A percentile compares a stretch with the other conserved stretches of the same genome.
Conservation (phyloP, 2,113 vertebrate species). For the Sclerurus mexicanus region DNA sequence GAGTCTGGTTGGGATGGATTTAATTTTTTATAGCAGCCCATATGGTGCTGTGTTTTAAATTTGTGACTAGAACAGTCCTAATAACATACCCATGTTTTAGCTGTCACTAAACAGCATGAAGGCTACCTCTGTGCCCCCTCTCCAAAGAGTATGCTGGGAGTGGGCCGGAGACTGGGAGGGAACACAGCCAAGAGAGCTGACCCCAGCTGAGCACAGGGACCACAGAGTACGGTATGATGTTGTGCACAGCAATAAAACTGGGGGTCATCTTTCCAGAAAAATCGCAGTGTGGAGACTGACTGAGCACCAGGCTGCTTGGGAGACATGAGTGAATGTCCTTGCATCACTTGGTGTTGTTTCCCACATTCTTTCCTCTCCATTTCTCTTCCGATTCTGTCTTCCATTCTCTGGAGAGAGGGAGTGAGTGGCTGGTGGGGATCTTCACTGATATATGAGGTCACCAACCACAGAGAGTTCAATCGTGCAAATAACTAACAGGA, state of each 20-base stretch:
- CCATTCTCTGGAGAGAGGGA: not conserved
- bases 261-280: not conserved
- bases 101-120: not conserved
- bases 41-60: not conserved
- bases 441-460: not conserved
- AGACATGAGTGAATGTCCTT: not conserved
- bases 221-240: rapidly evolving
- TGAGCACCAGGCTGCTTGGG: not conserved
- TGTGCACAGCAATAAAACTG: not conserved
- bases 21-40: not conserved
- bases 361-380: not conserved
- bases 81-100: not conserved
- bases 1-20: not conserved
- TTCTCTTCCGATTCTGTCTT: not conserved
- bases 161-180: not conserved
- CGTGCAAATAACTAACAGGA: not conserved
- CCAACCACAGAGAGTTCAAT: not conserved
- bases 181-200: not conserved
- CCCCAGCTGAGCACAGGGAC: not conserved
- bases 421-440: not conserved
- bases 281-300: not conserved
- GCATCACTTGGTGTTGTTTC: not conserved
- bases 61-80: not conserved
- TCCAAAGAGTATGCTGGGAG: rapidly evolving
- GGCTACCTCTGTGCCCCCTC: not conserved